Evolutionary conservation across 2,113 vertebrate genomes (phyloP).

Genomic region (Corynorhinus townsendii): DNA sequence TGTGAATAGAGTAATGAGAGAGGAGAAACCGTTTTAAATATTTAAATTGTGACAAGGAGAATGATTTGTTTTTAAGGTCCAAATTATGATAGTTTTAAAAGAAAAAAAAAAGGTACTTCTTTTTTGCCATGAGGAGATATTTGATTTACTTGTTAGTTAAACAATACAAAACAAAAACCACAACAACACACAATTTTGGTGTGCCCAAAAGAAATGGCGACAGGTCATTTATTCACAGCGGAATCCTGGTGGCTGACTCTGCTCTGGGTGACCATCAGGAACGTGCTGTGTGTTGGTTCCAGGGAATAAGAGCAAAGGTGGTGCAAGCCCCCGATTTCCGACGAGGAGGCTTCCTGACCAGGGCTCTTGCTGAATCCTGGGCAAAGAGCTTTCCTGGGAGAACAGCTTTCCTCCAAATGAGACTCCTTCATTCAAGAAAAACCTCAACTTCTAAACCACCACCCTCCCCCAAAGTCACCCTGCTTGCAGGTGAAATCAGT

Average conservation of each 20-base stretch:
- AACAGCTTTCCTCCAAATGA: not conserved
- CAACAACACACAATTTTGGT: not conserved
- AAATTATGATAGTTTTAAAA: not conserved
- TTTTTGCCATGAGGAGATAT: not conserved
- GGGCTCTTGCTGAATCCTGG: not conserved
- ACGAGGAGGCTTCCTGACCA: fast-evolving
- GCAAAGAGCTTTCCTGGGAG: not conserved
- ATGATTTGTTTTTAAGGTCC: constrained; percentile 9
- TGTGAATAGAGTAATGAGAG: not conserved
- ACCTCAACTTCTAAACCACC: not conserved
- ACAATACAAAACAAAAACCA: not conserved
- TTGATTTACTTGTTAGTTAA: not conserved
- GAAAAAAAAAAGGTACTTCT: not conserved
- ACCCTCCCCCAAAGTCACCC: not conserved
- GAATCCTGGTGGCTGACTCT: not conserved
- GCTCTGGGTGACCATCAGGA: not conserved
- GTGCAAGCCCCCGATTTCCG: fast-evolving
- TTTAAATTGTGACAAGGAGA: constrained; percentile 15
- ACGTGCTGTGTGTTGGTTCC: not conserved
- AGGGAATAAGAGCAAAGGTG: not conserved
- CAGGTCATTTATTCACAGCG: not conserved
- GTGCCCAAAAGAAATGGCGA: not conserved
- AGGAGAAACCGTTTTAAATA: not conserved
- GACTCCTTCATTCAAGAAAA: not conserved
- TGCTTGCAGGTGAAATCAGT: not conserved